A percentile compares a stretch with the other conserved stretches of the same genome.
Conservation (phyloP, 2,113 vertebrate species). For the Chlorocebus sabaeus region DNA sequence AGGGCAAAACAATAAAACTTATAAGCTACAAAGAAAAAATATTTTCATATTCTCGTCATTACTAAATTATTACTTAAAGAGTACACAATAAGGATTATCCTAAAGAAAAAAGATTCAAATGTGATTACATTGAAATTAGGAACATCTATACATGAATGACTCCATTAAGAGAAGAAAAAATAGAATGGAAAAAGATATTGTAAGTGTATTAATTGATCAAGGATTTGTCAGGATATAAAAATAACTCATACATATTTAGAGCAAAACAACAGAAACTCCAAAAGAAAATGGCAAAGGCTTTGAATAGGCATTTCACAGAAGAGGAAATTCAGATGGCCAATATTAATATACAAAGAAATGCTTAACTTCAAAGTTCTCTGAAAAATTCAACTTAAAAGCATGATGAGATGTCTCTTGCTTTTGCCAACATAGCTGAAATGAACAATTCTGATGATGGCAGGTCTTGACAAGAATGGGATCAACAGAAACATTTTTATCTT, state of each 20-base stretch:
- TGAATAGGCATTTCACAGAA: neutral
- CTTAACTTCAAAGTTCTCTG: neutral
- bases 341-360: neutral
- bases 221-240: neutral
- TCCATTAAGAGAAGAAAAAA: neutral
- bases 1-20: neutral
- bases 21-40: neutral
- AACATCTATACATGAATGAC: neutral
- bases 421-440: neutral
- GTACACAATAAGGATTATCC: neutral
- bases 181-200: neutral
- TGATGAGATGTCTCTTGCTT: neutral
- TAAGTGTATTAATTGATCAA: neutral
- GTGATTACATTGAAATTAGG: neutral
- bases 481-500: neutral
- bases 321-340: neutral
- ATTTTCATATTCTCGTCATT: neutral
- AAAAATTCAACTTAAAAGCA: neutral
- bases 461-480: neutral
- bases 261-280: neutral
- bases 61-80: neutral
- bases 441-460: neutral
- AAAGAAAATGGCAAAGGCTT: neutral
- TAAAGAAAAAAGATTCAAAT: neutral
- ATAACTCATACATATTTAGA: neutral